Conservation (phyloP, 2,113 vertebrate genomes). For the Channa argus region DNA sequence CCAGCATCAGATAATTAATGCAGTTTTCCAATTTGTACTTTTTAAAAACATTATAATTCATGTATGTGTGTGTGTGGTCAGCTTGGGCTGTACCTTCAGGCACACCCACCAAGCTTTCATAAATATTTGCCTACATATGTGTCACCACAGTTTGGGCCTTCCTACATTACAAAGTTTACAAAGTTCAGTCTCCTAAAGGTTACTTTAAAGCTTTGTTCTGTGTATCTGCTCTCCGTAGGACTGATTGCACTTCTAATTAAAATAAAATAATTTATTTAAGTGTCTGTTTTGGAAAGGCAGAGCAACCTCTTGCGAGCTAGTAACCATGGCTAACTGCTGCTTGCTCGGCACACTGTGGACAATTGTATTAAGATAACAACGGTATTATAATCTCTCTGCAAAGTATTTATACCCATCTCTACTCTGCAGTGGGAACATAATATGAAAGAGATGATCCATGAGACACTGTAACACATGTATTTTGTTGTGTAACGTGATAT, state of each 20-base stretch:
- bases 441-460: conserved; percentile 31
- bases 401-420: conserved; percentile 13
- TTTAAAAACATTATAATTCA: not conserved
- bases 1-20: not conserved
- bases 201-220: not conserved
- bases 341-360: not conserved
- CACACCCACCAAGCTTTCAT: not conserved
- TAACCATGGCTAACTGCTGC: conserved; percentile 7
- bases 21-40: conserved; percentile 3
- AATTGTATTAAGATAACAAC: conserved; percentile 14
- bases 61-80: not conserved
- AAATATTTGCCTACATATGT: conserved; percentile 22
- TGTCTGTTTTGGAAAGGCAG: conserved; percentile 44
- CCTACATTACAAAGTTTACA: not conserved
- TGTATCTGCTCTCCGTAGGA: not conserved
- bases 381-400: conserved; percentile 30
- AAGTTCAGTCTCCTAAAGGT: not conserved
- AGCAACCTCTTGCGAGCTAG: conserved; percentile 6
- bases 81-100: not conserved
- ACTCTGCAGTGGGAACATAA: conserved; percentile 26
- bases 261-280: conserved; percentile 34
- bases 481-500: conserved; percentile 27
- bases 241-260: conserved; percentile 25
- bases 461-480: not conserved
- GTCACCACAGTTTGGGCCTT: not conserved